phyloP scores from a whole-genome alignment of 2,797 vertebrate genomes.

The Coracias cyanogaster region DNA sequence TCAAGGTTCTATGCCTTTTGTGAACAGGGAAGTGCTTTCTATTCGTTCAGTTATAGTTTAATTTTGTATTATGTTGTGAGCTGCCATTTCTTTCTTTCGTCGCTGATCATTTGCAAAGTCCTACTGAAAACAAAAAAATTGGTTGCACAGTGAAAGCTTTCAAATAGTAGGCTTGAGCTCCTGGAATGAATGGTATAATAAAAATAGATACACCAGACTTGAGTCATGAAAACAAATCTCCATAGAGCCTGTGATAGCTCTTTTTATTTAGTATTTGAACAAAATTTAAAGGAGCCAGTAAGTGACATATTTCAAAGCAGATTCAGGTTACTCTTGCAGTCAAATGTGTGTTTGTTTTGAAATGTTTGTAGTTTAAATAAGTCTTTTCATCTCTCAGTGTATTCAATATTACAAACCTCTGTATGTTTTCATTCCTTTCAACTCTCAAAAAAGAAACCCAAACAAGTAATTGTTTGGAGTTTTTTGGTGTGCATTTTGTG shows the following conservation, averaged over 20 bases:
- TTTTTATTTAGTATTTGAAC: background rate
- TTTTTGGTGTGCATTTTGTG: background rate
- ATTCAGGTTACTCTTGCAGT: background rate
- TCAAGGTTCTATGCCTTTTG: background rate
- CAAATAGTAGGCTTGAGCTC: slow-evolving; percentile 14
- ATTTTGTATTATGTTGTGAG: slow-evolving; percentile 1
- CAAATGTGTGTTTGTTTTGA: background rate
- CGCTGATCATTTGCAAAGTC: background rate
- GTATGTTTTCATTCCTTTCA: background rate
- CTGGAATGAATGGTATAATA: slow-evolving; percentile 12
- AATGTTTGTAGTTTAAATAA: background rate
- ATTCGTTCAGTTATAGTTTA: background rate
- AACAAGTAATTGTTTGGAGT: background rate
- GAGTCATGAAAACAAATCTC: slow-evolving; percentile 25
- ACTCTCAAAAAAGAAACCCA: background rate
- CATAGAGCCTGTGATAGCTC: background rate
- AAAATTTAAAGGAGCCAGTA: background rate
- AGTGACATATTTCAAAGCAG: background rate
- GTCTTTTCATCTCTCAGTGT: background rate
- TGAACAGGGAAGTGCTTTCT: slow-evolving; percentile 10
- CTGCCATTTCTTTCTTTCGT: background rate
- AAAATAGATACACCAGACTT: slow-evolving; percentile 39
- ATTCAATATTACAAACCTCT: background rate
- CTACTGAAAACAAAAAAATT: slow-evolving; percentile 50
- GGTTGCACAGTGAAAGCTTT: slow-evolving; percentile 18